phyloP scores from a whole-genome alignment of 2,113 vertebrate species.

The Eublepharis macularius region DNA sequence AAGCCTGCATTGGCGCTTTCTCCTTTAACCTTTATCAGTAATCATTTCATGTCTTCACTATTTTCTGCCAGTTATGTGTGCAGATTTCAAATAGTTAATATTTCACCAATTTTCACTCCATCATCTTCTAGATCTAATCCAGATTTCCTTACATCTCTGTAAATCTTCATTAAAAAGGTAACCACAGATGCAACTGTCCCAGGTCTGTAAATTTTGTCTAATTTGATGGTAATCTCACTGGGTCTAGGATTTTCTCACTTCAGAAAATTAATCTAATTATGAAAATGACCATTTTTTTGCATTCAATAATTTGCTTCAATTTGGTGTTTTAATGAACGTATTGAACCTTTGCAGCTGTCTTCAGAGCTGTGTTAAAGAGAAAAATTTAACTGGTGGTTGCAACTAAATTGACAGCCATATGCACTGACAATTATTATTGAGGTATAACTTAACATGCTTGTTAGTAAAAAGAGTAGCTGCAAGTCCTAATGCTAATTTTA shows the following conservation, averaged over 20 bases:
- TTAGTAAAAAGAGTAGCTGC: slow-evolving; percentile 20
- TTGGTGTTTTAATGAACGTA: not conserved
- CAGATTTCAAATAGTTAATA: no score
- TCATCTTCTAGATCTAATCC: no score
- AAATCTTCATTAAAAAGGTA: not conserved
- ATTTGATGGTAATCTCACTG: not conserved
- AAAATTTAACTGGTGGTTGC: not conserved
- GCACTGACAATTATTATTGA: not conserved
- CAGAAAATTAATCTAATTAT: not conserved
- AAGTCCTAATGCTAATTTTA: not conserved
- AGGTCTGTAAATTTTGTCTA: not conserved
- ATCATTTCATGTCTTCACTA: no score
- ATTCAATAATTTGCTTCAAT: not conserved
- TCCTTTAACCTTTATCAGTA: no score
- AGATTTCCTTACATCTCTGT: no score
- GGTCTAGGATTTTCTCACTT: not conserved
- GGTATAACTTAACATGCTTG: not conserved
- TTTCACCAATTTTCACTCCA: no score
- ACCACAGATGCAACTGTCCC: not conserved
- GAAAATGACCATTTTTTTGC: not conserved
- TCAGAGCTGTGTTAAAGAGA: not conserved
- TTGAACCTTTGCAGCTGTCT: not conserved
- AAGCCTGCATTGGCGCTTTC: no score
- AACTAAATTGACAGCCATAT: not conserved
- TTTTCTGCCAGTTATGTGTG: no score